Evolutionary conservation across 2,888 invertebrate genomes (phyloP).

Genomic region (Sarcophaga caerulescens): DNA sequence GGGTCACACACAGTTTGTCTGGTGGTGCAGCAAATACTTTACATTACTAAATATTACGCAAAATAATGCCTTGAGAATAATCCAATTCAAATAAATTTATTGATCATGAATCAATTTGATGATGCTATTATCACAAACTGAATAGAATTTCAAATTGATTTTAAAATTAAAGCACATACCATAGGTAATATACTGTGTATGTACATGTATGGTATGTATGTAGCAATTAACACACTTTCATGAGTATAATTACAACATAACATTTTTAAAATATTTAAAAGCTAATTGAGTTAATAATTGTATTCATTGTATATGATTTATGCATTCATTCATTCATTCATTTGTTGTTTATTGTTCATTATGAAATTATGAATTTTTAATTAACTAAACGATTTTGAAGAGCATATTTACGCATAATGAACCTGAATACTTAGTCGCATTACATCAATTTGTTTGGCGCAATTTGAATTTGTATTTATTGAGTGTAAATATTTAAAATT

Average conservation of each 20-base stretch:
- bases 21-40: too few relatives aligned
- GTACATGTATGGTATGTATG: background rate
- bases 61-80: too few relatives aligned
- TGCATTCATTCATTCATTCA: too few relatives aligned
- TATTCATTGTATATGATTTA: background rate
- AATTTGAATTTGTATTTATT: background rate
- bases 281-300: slow-evolving; percentile 33
- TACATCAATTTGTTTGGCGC: too few relatives aligned
- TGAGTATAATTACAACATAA: background rate
- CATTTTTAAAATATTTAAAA: slow-evolving; percentile 4
- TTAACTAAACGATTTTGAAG: background rate
- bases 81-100: too few relatives aligned
- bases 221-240: slow-evolving; percentile 16
- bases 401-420: background rate
- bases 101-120: too few relatives aligned
- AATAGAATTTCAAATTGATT: slow-evolving; percentile 14
- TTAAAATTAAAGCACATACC: too few relatives aligned
- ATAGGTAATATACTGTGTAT: background rate
- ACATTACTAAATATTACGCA: too few relatives aligned
- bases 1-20: too few relatives aligned
- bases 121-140: too few relatives aligned
- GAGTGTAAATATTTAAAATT: too few relatives aligned
- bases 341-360: background rate
- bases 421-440: background rate
- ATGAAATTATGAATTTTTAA: slow-evolving; percentile 1